Base-by-base conservation (phyloP, 2,113 vertebrate genomes). In the Catharus fuscescens region DNA sequence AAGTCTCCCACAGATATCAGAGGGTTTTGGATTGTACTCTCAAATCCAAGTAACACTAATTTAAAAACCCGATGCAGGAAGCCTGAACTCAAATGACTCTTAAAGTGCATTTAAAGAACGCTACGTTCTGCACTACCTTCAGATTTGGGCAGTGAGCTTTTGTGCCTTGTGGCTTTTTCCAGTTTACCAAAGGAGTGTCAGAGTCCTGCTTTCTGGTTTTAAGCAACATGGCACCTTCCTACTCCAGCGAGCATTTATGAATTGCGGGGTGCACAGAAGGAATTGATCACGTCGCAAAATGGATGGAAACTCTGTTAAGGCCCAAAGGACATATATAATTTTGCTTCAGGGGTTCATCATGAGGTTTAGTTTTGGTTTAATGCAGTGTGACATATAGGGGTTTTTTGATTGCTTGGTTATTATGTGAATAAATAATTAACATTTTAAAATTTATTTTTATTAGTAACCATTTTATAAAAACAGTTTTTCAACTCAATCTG, bases 41-140 rank as follows among this genome's bases (percentile, higher is more conserved):
- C 40, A 73, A 52, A 82, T 36, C 34, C 11, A 72, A 82, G 74
- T 57, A 88, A 50, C 38, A 15, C 38, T 95, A 19, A 90, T 93
- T 88, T 88, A 34, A 95, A 94, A 90, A 80, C 70, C 64, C 56
- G 54, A 56, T 69, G 24, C 73, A 76, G 91, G 87, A 84, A 94
- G 88, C 66, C 71, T 92, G 73, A 89, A 80, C 88, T 77, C 2
- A 0, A 65, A 64, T 84, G 81, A 59, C 85, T 80, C 45, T 80
- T 62, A 23, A 82, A 80, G 67, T 86, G 24, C 45, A 12, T 74
- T 90, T 76, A 77, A 88, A 80, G 71, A 90, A 34, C 0, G 0
- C 34, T 66, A 2, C 53, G 4, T 91, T 87, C 36, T 90, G 62
- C 42, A 6, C 70, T 66, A 38, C 60, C 40, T 82, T 62, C 3